These are phyloP conservation scores for Cossypha caffra DNA, from an alignment of 2,797 vertebrate genomes.

Conservation along the genomic window DNA sequence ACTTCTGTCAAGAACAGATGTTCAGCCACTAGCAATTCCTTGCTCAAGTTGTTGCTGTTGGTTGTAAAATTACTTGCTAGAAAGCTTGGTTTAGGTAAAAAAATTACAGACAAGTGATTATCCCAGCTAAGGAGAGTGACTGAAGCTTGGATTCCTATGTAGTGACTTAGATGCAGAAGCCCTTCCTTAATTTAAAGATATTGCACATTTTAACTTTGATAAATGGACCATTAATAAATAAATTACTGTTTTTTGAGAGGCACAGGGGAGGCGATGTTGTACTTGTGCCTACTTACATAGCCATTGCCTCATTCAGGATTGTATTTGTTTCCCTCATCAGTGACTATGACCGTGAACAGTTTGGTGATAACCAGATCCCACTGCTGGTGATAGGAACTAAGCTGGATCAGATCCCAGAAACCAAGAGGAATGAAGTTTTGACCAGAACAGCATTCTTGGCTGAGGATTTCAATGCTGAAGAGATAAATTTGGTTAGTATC, in stretches of 20 bases:
- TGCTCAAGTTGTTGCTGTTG: neutral
- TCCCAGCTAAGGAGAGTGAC: neutral
- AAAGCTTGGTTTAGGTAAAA: neutral
- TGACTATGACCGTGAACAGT: constrained; percentile 95
- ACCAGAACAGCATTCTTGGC: constrained; percentile 92
- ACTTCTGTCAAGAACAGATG: neutral
- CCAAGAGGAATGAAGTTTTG: constrained; percentile 91
- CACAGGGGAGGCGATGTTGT: neutral
- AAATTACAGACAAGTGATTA: neutral
- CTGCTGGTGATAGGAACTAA: constrained; percentile 96
- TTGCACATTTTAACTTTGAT: neutral
- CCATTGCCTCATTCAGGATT: neutral
- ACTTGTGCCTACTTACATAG: neutral
- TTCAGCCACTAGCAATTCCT: neutral
- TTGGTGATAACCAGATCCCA: constrained; percentile 94
- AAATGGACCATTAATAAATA: neutral
- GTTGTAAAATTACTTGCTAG: neutral
- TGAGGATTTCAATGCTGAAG: constrained; percentile 97
- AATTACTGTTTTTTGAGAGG: neutral
- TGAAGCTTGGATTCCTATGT: neutral
- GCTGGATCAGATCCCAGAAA: constrained; percentile 95
- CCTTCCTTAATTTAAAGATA: neutral
- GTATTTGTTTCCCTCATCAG: constrained; percentile 70
- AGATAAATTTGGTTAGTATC: constrained; percentile 92
- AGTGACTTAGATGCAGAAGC: neutral